phyloP scores from a whole-genome alignment of 2,797 vertebrate genomes.

The Darevskia nairensis region DNA sequence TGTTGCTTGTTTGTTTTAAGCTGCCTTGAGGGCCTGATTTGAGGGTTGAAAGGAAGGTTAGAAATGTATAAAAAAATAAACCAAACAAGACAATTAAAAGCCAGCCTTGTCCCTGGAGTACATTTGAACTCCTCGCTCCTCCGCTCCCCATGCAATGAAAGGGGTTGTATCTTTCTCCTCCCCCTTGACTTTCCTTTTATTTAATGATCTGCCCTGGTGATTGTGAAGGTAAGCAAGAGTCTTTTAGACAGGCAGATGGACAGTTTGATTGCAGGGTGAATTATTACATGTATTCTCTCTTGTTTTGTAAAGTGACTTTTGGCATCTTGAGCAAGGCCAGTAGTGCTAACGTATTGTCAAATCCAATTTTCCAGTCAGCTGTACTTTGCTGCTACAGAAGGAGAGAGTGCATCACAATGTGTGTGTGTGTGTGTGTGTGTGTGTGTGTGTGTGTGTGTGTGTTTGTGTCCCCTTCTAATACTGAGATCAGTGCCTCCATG shows the following conservation, averaged over 20 bases:
- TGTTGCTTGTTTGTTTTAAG: background rate
- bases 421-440: no score
- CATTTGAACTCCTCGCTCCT: background rate
- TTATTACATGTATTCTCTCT: slow-evolving; percentile 6
- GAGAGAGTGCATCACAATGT: background rate
- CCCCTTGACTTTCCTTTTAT: slow-evolving; percentile 16
- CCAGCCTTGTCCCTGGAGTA: background rate
- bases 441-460: no score
- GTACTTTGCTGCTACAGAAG: background rate
- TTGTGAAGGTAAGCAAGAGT: background rate
- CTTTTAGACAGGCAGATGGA: background rate
- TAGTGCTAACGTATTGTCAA: background rate
- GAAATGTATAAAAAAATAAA: background rate
- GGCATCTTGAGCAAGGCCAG: background rate
- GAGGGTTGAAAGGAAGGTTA: slow-evolving; percentile 14
- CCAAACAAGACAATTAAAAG: background rate
- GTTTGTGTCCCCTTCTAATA: no score
- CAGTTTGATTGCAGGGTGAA: background rate
- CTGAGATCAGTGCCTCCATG: no score
- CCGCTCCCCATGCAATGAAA: background rate
- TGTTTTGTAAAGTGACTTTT: background rate
- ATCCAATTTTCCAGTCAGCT: background rate
- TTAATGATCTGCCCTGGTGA: background rate
- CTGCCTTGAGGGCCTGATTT: background rate
- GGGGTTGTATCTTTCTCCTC: background rate